Evolutionary conservation across 1,140 invertebrate genomes (phyloP).

Genomic region (Nasonia vitripennis): DNA sequence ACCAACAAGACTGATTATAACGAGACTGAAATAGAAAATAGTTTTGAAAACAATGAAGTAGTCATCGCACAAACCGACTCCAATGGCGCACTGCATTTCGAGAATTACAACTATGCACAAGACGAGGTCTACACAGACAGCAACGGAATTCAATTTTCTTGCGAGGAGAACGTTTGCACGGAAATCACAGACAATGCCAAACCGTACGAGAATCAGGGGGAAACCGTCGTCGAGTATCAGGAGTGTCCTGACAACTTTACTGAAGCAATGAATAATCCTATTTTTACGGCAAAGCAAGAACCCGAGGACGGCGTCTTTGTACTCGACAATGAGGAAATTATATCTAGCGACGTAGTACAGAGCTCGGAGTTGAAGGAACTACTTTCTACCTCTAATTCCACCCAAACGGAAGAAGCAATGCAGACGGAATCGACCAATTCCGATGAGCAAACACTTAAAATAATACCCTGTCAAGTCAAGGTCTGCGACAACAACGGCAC

Average conservation of each 20-base stretch:
- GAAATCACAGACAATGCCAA: conserved; percentile 42
- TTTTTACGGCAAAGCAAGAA: conserved; percentile 34
- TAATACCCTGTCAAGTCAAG: conserved; percentile 56
- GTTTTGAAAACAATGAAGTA: conserved; percentile 48
- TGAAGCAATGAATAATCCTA: conserved; percentile 29
- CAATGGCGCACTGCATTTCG: conserved; percentile 44
- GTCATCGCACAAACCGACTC: conserved; percentile 45
- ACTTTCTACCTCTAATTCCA: conserved; percentile 35
- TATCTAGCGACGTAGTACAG: conserved; percentile 17
- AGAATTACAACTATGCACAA: conserved; percentile 49
- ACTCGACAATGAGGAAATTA: conserved; percentile 37
- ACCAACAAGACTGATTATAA: conserved; percentile 61
- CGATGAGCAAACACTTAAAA: conserved; percentile 53
- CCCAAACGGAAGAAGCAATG: conserved; percentile 36
- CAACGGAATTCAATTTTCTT: conserved; percentile 44
- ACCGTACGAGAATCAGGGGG: conserved; percentile 46
- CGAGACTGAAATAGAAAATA: conserved; percentile 61
- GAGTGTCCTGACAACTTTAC: conserved; percentile 41
- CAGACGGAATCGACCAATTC: conserved; percentile 36
- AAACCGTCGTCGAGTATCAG: conserved; percentile 51
- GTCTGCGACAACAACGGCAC: conserved; percentile 55
- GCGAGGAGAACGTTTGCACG: conserved; percentile 24
- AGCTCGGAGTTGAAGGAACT: conserved; percentile 22
- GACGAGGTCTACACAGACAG: conserved; percentile 39
- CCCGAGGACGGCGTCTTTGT: conserved; percentile 38